Evolutionary conservation across 2,888 invertebrate genomes (phyloP), one percentile per base, ranked within the genome.

Genomic region (Rhimphoctona megacephalus): DNA sequence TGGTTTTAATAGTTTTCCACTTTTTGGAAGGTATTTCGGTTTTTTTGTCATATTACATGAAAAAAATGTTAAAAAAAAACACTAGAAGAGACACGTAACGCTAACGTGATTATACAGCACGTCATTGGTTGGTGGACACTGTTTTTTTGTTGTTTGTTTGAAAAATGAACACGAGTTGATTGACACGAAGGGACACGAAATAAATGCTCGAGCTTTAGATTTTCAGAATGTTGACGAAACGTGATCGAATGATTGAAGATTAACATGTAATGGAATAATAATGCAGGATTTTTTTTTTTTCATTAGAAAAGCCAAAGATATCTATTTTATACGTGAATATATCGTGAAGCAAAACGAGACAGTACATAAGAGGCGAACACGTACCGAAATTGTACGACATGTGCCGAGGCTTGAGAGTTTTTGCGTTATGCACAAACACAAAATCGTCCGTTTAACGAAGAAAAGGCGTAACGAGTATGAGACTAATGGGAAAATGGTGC

Each of bases 301-400:
- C 17, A 14, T 25, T n/a, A n/a, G 1, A 11, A 39, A 67, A n/a
- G 39, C n/a, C 9, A 39, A 3, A 61, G 39, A 30, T 9, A 36
- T 22, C 33, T 22, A 9, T 66, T 14, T 39, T 36, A n/a, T n/a
- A 14, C n/a, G 39, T 11, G 39, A n/a, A 39, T 67, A 39, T 39
- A 36, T 67, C 39, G 33, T 39, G 67, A 52, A n/a, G 39, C 17
- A 6, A 43, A 30, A 52, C 57, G 17, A 25, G 61, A n/a, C 25
- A 43, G 39, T 25, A 52, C 30, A 39, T 19, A 54, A 19, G 77
- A 14, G 49, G 30, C 39, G 30, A 70, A 17, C n/a, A 70, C 70
- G 77, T 49, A 17, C 82, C 77, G 77, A 70, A 77, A 77, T 77
- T 67, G 70, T 57, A 57, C 76, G 76, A 69, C 54, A 57, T 76